phyloP scores from a whole-genome alignment of 2,113 vertebrate species.

The Elephantulus edwardii region DNA sequence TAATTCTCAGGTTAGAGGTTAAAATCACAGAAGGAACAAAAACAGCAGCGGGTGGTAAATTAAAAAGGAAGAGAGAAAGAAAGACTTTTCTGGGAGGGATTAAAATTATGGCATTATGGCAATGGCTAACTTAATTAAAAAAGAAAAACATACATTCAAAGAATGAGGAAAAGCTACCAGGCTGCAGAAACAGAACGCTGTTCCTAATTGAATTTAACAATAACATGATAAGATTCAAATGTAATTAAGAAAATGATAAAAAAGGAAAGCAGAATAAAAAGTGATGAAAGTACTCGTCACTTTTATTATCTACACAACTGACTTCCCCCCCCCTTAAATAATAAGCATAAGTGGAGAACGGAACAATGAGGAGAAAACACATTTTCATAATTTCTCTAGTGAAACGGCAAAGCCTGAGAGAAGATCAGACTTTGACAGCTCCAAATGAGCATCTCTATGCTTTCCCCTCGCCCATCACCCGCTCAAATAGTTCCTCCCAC shows the following conservation, averaged over 20 bases:
- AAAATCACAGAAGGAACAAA: slow-evolving; percentile 59
- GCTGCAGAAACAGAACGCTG: slow-evolving; percentile 74
- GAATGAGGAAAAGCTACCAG: slow-evolving; percentile 71
- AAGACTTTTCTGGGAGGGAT: slow-evolving; percentile 69
- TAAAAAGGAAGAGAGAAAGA: slow-evolving; percentile 54
- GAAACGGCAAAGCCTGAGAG: slow-evolving; percentile 55
- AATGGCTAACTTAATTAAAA: slow-evolving; percentile 83
- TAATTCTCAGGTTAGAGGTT: slow-evolving; percentile 76
- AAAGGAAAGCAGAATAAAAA: slow-evolving; percentile 79
- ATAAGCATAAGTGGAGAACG: slow-evolving; percentile 57
- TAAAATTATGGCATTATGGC: slow-evolving; percentile 78
- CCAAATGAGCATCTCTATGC: background rate
- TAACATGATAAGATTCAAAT: slow-evolving; percentile 83
- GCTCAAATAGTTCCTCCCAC: background rate
- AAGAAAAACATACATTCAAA: slow-evolving; percentile 71
- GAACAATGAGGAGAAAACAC: slow-evolving; percentile 72
- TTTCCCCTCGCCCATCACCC: background rate
- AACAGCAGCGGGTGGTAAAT: slow-evolving; percentile 13
- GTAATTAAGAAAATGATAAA: slow-evolving; percentile 82
- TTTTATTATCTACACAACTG: slow-evolving; percentile 80
- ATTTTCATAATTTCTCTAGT: slow-evolving; percentile 60
- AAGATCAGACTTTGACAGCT: slow-evolving; percentile 22
- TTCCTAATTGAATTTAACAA: slow-evolving; percentile 82
- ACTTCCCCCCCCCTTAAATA: slow-evolving; percentile 44
- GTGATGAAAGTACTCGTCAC: slow-evolving; percentile 77